Evolutionary conservation across 2,888 invertebrate genomes (phyloP).

Genomic region (Cantharis rufa): DNA sequence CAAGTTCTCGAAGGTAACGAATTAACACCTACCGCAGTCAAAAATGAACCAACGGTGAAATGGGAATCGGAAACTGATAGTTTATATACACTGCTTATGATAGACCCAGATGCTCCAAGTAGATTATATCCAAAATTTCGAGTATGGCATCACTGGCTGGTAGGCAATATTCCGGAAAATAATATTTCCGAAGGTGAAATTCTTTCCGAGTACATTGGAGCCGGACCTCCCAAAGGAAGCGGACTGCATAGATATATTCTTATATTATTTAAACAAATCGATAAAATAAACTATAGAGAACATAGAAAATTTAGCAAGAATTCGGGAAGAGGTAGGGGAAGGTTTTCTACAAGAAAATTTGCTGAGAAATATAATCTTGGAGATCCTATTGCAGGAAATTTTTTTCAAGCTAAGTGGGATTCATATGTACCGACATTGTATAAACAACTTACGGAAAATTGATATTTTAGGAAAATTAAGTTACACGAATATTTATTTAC

Average conservation of each 20-base stretch:
- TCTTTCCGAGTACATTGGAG: constrained; percentile 66
- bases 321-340: constrained; percentile 46
- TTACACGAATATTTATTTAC: not conserved
- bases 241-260: constrained; percentile 75
- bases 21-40: constrained; percentile 72
- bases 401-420: constrained; percentile 39
- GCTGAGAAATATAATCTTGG: constrained; percentile 36
- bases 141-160: constrained; percentile 80
- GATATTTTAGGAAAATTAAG: not conserved
- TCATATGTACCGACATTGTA: constrained; percentile 10
- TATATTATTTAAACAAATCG: constrained; percentile 69
- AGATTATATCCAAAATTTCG: constrained; percentile 68
- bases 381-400: constrained; percentile 39
- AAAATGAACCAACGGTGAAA: constrained; percentile 67
- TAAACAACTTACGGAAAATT: not conserved
- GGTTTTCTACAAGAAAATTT: constrained; percentile 48
- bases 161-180: constrained; percentile 72
- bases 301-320: constrained; percentile 12
- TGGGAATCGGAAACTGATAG: constrained; percentile 64
- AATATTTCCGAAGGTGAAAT: constrained; percentile 67
- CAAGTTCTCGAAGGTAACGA: constrained; percentile 62
- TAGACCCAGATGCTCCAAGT: constrained; percentile 80
- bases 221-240: constrained; percentile 74
- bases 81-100: constrained; percentile 68
- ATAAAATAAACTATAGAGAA: constrained; percentile 52